A percentile compares a stretch with the other conserved stretches of the same genome.
Evolutionary conservation across 2,797 vertebrate species (phyloP).

Genomic region (Alfaro cultratus): DNA sequence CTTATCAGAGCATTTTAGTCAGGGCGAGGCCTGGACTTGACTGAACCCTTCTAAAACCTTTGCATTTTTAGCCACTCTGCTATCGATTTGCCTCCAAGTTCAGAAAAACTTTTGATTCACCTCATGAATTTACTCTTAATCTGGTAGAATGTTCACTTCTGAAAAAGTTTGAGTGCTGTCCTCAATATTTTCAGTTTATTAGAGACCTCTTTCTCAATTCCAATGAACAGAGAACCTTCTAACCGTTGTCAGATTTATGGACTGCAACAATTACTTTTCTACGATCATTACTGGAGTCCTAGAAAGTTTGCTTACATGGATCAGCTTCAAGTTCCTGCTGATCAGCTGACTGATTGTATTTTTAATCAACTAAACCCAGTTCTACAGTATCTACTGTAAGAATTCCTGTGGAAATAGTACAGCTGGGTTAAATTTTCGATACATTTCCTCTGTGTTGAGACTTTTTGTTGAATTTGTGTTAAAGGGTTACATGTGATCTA

Average conservation of each 20-base stretch:
- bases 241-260: not conserved
- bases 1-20: not conserved
- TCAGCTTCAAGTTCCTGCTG: not conserved
- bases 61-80: not conserved
- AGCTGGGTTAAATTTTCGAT: not conserved
- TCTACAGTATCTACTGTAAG: not conserved
- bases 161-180: not conserved
- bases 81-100: not conserved
- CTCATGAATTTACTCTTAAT: not conserved
- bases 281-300: not conserved
- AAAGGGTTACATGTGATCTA: not conserved
- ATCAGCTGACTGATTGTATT: not conserved
- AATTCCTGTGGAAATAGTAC: not conserved
- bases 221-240: not conserved
- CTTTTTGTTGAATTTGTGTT: not conserved
- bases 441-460: not conserved
- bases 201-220: not conserved
- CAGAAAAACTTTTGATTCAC: not conserved
- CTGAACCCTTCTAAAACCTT: not conserved
- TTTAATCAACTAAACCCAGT: not conserved
- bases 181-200: not conserved
- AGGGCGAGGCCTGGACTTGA: not conserved
- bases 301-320: not conserved
- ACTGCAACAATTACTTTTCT: not conserved
- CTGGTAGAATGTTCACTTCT: not conserved